A percentile compares a stretch with the other conserved stretches of the same genome.
Conservation (phyloP, 2,888 invertebrate genomes). For the Pyrocoelia pectoralis region DNA sequence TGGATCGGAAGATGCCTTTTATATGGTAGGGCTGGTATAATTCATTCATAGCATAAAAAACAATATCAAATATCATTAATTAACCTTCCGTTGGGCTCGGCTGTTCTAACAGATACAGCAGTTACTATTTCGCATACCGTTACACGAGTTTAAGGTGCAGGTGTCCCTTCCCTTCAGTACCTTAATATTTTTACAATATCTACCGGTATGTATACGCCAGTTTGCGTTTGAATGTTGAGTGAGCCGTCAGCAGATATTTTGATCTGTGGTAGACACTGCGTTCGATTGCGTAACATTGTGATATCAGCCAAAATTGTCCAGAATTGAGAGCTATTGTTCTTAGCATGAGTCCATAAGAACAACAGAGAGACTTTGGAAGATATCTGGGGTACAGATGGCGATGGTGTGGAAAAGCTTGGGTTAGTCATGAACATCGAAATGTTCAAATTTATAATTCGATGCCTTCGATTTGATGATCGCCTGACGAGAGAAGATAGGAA, state of each 20-base stretch:
- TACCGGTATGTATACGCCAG: neutral
- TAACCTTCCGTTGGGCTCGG: slow-evolving; percentile 5
- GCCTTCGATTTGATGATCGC: slow-evolving; percentile 43
- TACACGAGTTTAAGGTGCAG: neutral
- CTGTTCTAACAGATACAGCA: neutral
- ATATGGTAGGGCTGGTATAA: too few species aligned
- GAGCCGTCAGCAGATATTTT: neutral
- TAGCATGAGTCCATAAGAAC: slow-evolving; percentile 39
- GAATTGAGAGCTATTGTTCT: slow-evolving; percentile 40
- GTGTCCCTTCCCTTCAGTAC: neutral
- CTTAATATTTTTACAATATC: slow-evolving; percentile 1
- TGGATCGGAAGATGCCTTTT: too few species aligned
- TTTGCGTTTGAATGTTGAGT: neutral
- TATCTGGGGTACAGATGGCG: slow-evolving; percentile 43
- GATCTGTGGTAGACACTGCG: slow-evolving; percentile 7
- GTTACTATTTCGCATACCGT: neutral
- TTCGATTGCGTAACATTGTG: slow-evolving; percentile 9
- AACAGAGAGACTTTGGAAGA: too few species aligned
- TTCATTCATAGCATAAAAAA: too few species aligned
- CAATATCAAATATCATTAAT: too few species aligned
- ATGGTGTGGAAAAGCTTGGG: slow-evolving; percentile 43
- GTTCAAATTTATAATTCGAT: slow-evolving; percentile 40
- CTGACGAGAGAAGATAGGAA: slow-evolving; percentile 32
- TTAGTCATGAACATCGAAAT: slow-evolving; percentile 37
- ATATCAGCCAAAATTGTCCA: neutral